Evolutionary conservation across 2,113 vertebrate genomes (phyloP).

Genomic region (Anhinga anhinga): DNA sequence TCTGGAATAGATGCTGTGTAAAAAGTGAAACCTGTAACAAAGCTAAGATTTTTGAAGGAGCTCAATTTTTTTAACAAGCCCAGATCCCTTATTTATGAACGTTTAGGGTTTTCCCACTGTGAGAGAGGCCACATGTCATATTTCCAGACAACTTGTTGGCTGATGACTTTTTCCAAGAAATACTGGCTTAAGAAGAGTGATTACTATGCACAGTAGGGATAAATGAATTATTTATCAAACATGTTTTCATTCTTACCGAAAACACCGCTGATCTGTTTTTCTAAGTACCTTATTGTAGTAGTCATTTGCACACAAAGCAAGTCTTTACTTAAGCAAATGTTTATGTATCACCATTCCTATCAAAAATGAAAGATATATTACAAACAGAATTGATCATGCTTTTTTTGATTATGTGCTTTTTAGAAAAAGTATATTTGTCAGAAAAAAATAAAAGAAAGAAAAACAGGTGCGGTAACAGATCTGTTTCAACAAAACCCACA

Average conservation of each 20-base stretch:
- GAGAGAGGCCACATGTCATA: not conserved
- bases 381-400: not conserved
- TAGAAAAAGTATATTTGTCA: not conserved
- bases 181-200: slow-evolving; percentile 55
- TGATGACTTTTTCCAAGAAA: slow-evolving; percentile 56
- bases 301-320: slow-evolving; percentile 71
- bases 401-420: not conserved
- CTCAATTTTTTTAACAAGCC: not conserved
- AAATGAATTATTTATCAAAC: slow-evolving; percentile 81
- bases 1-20: not conserved
- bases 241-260: slow-evolving; percentile 70
- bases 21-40: not conserved
- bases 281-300: slow-evolving; percentile 54
- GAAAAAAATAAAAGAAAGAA: not conserved
- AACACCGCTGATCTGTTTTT: slow-evolving; percentile 64
- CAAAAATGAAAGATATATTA: slow-evolving; percentile 66
- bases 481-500: not conserved
- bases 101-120: not conserved
- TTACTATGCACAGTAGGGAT: slow-evolving; percentile 77
- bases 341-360: slow-evolving; percentile 58
- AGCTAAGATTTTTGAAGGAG: not conserved
- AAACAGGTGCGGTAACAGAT: not conserved
- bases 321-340: slow-evolving; percentile 74
- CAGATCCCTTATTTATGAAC: not conserved
- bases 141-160: slow-evolving; percentile 53